A percentile compares a stretch with the other conserved stretches of the same genome.
Evolutionary conservation across 2,797 vertebrate genomes (phyloP).

Genomic region (Poecilia gillii): DNA sequence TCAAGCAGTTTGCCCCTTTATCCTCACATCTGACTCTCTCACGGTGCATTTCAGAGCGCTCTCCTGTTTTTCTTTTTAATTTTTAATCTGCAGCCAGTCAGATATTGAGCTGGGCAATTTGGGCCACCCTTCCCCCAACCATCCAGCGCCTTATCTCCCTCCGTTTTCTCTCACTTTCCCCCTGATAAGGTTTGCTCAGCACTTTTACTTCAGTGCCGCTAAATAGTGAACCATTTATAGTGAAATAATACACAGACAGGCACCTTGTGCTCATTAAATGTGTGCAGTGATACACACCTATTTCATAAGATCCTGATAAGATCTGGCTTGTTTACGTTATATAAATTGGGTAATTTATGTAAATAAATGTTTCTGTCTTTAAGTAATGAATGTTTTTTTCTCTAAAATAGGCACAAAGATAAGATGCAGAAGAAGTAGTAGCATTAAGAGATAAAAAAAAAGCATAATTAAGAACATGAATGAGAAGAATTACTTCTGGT

Average conservation of each 20-base stretch:
- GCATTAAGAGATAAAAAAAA: background rate
- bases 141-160: slow-evolving; percentile 41
- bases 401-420: background rate
- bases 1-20: background rate
- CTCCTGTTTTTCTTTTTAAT: slow-evolving; percentile 12
- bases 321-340: background rate
- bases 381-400: background rate
- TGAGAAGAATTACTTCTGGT: background rate
- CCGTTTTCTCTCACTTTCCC: slow-evolving; percentile 23
- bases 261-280: slow-evolving; percentile 28
- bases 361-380: background rate
- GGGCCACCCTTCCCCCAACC: slow-evolving; percentile 31
- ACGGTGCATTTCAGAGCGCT: slow-evolving; percentile 21
- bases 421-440: background rate
- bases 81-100: slow-evolving; percentile 37
- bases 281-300: background rate
- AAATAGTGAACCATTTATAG: slow-evolving; percentile 26
- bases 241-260: slow-evolving; percentile 23
- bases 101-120: slow-evolving; percentile 40
- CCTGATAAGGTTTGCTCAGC: slow-evolving; percentile 47
- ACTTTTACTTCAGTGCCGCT: slow-evolving; percentile 40
- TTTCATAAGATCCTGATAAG: background rate
- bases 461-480: background rate
- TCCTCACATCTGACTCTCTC: slow-evolving; percentile 23
- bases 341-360: background rate